Base-by-base conservation (phyloP, 1,140 invertebrate genomes). In the Apis mellifera region DNA sequence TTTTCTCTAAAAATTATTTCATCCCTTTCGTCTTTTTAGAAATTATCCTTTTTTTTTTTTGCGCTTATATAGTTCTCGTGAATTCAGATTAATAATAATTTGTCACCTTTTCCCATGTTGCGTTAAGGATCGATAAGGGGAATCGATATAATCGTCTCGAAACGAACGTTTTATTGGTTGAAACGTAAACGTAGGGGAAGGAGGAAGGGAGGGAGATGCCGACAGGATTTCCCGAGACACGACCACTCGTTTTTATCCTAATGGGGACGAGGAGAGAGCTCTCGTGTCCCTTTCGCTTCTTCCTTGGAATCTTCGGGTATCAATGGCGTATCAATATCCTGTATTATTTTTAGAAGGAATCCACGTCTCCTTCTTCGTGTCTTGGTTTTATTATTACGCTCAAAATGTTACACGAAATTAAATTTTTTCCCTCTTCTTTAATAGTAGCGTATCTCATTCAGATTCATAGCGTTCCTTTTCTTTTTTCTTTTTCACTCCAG, bases 271-370 rank as follows among this genome's bases (percentile, higher is more conserved):
- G 48, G 19, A 21, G 32, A 60, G 17, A 64, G 9, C 9, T 64
- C 9, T 78, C 62, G 50, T 21, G 66, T 50, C 12, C 4, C 55
- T 26, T 54, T 73, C 11, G 59, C 60, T 26, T 54, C 66, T 71
- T 32, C 42, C 17, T 15, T 21, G 17, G 12, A 3, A 73, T 64
- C 23, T 69, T 17, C 42, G 26, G 50, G 26, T 23, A 17, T 50
- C 23, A 55, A 48, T 73, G 59, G 55, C 26, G 21, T 55, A 26
- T 26, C 57, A 55, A 50, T 21, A 55, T 11, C 11, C 50, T 11
- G 21, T 71, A 26, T 71, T 78, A 78, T 78, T 60, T 50, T 60
- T 42, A n/a, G 32, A 77, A 66, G 32, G 55, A 52, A 60, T 78
- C 55, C 68, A n/a, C 19, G 19, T 70, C 8, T 17, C 9, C 17